Base-by-base conservation (phyloP, 2,113 vertebrate species). In the Percopsis transmontana region DNA sequence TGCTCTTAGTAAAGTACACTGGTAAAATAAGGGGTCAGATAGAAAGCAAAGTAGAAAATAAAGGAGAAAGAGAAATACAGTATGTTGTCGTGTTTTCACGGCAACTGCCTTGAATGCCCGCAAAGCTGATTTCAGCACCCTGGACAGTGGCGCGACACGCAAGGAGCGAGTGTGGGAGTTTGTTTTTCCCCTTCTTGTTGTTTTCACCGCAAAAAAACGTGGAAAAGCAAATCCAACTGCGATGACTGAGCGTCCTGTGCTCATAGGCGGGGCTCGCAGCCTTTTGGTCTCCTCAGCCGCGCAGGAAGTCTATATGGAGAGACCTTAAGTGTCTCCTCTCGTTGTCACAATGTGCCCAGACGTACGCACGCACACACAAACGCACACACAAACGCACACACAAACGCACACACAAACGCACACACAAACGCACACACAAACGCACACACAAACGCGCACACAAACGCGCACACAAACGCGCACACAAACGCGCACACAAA, bases 61-160 rank as follows among this genome's bases (percentile, higher is more conserved):
- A 2, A 48, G 45, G 12, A 12, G 40, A 12, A 41, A 41, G 27
- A 47, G 50, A 52, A 19, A 52, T n/a, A 52, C 2, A 33, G 27
- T 33, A 7, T 33, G 27, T 6, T 15, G 16, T 16, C 61, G n/a
- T 68, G 60, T 24, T 33, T 69, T 55, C 70, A 45, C 24, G 1
- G 20, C 11, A 69, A 9, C 66, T 20, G 57, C 71, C 54, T 18
- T 10, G 62, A 20, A 33, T 19, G 14, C n/a, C n/a, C n/a, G n/a
- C n/a, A n/a, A n/a, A n/a, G n/a, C 19, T 71, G 72, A 62, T 57
- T 78, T 85, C 82, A 86, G 83, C 76, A 82, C 80, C 71, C 68
- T 72, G 77, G 83, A 84, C 77, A 86, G 86, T 58, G 11, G 9
- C 70, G 10, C 38, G 58, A 62, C 13, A 59, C 21, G 18, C 0